Evolutionary conservation across 2,888 invertebrate genomes (phyloP), one percentile per base, ranked within the genome.

Genomic region (Marasmarcha lunaedactyla): DNA sequence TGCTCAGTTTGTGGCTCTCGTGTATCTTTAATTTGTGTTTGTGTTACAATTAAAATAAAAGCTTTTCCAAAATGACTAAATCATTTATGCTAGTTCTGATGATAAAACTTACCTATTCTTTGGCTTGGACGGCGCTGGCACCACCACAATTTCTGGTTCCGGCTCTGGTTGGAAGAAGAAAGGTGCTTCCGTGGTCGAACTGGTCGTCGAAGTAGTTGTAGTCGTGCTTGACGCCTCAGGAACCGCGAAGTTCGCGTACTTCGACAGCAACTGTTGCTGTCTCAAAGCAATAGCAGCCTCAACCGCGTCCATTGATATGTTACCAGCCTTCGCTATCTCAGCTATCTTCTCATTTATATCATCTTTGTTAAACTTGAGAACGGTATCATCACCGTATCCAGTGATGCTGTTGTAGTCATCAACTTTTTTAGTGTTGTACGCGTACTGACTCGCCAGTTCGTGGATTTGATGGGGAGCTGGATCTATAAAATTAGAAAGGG

Each of bases 281-380:
- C 89, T 79, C 49, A 90, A 69, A 2, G 88, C 78, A 39, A 93
- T 89, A 1, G 92, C 92, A 7, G 91, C 88, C 55, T 92, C 90
- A 2, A 93, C 86, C 5, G 91, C 90, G 43, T 91, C 91, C 59
- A 91, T 89, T 0, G 91, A 91, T 14, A 93, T 88, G 57, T 94
- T 94, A 11, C 91, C 91, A 3, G 90, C 90, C 42, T 89, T 87
- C 0, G 91, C 85, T 42, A 84, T 83, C 52, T 84, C 84, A 2
- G 72, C 73, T 46, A 85, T 85, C 57, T 83, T 84, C 2, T 70
- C 56, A 51, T 74, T 74, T 9, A 84, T 74, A 42, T 83, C 81
- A 44, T 83, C 78, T 37, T 79, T 79, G 38, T 66, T 76, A 42
- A 78, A 62, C 35, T 77, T 77, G 12, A 83, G 48, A 0, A 65